Evolutionary conservation across 2,113 vertebrate species (phyloP).

Genomic region (Spheniscus mendiculus): DNA sequence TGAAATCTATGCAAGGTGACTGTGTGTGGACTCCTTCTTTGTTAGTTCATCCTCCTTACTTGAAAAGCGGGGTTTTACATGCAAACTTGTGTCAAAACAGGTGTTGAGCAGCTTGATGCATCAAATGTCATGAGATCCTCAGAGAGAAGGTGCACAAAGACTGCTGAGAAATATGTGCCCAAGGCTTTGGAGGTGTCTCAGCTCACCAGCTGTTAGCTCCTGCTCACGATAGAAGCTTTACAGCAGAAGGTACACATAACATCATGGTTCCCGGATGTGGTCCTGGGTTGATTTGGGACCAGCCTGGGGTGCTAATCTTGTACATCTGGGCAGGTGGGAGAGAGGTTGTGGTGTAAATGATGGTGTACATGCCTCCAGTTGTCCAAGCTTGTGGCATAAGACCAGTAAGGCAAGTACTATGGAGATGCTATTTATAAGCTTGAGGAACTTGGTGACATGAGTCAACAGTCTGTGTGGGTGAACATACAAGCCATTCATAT

Average conservation of each 20-base stretch:
- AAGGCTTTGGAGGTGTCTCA: not conserved
- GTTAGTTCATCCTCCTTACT: not conserved
- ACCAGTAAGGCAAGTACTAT: not conserved
- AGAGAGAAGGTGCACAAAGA: not conserved
- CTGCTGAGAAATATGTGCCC: not conserved
- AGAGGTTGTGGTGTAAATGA: not conserved
- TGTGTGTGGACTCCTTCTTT: not conserved
- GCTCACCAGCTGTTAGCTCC: not conserved
- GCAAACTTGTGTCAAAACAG: not conserved
- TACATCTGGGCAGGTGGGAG: not conserved
- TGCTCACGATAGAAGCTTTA: not conserved
- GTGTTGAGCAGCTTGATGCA: not conserved
- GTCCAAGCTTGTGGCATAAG: not conserved
- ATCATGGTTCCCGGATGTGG: not conserved
- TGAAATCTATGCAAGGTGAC: not conserved
- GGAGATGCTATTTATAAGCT: not conserved
- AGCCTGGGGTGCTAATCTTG: not conserved
- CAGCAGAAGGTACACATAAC: not conserved
- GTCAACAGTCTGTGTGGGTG: not conserved
- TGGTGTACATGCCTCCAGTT: not conserved
- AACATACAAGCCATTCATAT: not conserved
- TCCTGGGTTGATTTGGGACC: not conserved
- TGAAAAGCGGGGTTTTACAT: not conserved
- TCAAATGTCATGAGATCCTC: not conserved
- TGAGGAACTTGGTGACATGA: not conserved